Conservation (phyloP, 2,888 invertebrate genomes). For the Melanostoma mellinum region DNA sequence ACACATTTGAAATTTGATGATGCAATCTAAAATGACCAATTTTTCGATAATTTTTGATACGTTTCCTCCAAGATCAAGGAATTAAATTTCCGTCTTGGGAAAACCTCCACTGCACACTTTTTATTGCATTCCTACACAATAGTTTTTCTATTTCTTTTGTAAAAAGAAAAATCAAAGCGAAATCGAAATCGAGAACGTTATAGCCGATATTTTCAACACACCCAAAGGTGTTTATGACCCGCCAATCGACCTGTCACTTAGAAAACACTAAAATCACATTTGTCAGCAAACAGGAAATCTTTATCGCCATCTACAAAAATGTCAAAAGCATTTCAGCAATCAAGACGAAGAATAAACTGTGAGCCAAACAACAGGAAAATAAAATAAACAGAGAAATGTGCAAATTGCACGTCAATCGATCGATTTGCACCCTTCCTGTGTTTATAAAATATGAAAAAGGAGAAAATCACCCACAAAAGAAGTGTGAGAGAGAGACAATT, state of each 20-base stretch:
- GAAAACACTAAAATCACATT: conserved; percentile 60
- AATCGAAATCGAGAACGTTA: background rate
- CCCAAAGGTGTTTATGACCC: conserved; percentile 10
- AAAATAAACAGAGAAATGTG: conserved; percentile 66
- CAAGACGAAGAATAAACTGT: conserved; percentile 48
- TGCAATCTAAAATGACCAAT: too few relatives aligned
- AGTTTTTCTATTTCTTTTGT: too few relatives aligned
- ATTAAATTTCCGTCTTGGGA: too few relatives aligned
- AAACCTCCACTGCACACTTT: too few relatives aligned
- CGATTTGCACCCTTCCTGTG: conserved; percentile 69
- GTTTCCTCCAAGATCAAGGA: too few relatives aligned
- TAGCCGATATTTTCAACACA: background rate
- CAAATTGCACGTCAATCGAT: conserved; percentile 73
- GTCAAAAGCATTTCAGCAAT: conserved; percentile 68
- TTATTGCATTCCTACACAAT: too few relatives aligned
- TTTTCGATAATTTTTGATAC: too few relatives aligned
- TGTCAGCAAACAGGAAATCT: conserved; percentile 67
- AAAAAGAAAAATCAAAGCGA: too few relatives aligned
- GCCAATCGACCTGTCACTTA: conserved; percentile 31
- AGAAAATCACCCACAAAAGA: conserved; percentile 33
- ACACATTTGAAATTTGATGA: too few relatives aligned
- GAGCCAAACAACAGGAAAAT: conserved; percentile 39
- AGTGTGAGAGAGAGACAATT: conserved; percentile 45
- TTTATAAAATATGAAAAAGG: background rate
- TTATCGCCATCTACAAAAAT: conserved; percentile 59